Percentiles rank a stretch among this genome's conserved stretches.
Evolutionary conservation across 2,888 invertebrate species (phyloP).

Genomic region (Meghimatium bilineatum): DNA sequence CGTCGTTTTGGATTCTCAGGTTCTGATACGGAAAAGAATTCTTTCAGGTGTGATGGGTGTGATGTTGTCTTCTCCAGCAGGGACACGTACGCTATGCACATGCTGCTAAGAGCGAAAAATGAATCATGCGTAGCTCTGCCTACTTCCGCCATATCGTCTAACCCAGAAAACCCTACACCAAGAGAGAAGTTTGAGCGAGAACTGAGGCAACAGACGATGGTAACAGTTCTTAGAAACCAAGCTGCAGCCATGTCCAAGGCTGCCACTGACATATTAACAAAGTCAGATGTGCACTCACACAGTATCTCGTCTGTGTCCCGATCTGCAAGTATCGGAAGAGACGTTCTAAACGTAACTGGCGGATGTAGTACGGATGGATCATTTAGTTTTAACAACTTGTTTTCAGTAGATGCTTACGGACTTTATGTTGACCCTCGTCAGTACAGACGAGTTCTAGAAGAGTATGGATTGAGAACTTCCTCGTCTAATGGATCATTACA

Average conservation of each 20-base stretch:
- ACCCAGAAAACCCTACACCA: conserved; percentile 44
- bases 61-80: conserved; percentile 73
- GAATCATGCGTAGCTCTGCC: conserved; percentile 62
- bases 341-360: not conserved
- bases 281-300: not conserved
- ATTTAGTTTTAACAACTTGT: conserved; percentile 20
- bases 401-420: conserved; percentile 44
- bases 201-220: conserved; percentile 42
- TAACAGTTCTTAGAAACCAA: conserved; percentile 39
- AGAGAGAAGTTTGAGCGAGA: conserved; percentile 46
- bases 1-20: conserved; percentile 37
- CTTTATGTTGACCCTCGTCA: conserved; percentile 42
- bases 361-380: not conserved
- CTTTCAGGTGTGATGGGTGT: conserved; percentile 75
- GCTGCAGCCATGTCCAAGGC: conserved; percentile 32
- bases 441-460: conserved; percentile 35
- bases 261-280: conserved; percentile 26
- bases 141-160: conserved; percentile 37
- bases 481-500: not conserved
- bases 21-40: conserved; percentile 44
- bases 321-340: not conserved
- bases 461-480: conserved; percentile 35
- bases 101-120: conserved; percentile 76
- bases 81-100: conserved; percentile 77
- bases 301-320: conserved; percentile 5